These are phyloP conservation scores for Aleiodes leptofemur DNA, from an alignment of 2,888 invertebrate species.

Conservation along the genomic window DNA sequence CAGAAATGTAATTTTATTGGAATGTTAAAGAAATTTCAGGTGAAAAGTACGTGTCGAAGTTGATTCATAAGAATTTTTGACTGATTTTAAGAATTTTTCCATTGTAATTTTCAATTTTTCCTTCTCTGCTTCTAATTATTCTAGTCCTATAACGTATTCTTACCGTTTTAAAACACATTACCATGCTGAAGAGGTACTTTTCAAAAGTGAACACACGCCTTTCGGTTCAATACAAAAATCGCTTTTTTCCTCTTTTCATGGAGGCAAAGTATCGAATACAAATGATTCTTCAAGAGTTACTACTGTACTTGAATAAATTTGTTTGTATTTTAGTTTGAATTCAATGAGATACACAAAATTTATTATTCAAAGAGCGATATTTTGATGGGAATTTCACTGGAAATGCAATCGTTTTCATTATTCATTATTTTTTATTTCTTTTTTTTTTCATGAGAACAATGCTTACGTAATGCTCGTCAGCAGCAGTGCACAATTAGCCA, in stretches of 20 bases:
- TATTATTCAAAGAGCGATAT: background rate
- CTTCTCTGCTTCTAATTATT: background rate
- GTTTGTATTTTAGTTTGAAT: too few species aligned
- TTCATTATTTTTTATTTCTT: too few species aligned
- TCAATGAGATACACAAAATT: background rate
- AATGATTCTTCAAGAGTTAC: slow-evolving; percentile 7
- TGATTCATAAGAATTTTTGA: too few species aligned
- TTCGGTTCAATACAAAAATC: slow-evolving; percentile 19
- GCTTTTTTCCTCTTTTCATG: background rate
- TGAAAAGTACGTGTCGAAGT: too few species aligned
- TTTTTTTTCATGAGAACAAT: too few species aligned
- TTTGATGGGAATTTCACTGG: too few species aligned
- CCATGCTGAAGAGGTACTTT: slow-evolving; percentile 47
- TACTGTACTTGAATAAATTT: slow-evolving; percentile 1
- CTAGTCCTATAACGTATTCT: background rate
- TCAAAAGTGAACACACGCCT: slow-evolving; percentile 21
- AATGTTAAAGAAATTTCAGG: too few species aligned
- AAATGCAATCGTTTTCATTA: too few species aligned
- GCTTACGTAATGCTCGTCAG: too few species aligned
- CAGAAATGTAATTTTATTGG: too few species aligned
- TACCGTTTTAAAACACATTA: slow-evolving; percentile 38
- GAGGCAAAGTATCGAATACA: slow-evolving; percentile 23
- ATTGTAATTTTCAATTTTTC: background rate
- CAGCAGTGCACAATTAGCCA: too few species aligned
- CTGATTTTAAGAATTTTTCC: too few species aligned